These are phyloP conservation scores for Limnephilus lunatus DNA, from an alignment of 2,888 invertebrate genomes.

Conservation along the genomic window DNA sequence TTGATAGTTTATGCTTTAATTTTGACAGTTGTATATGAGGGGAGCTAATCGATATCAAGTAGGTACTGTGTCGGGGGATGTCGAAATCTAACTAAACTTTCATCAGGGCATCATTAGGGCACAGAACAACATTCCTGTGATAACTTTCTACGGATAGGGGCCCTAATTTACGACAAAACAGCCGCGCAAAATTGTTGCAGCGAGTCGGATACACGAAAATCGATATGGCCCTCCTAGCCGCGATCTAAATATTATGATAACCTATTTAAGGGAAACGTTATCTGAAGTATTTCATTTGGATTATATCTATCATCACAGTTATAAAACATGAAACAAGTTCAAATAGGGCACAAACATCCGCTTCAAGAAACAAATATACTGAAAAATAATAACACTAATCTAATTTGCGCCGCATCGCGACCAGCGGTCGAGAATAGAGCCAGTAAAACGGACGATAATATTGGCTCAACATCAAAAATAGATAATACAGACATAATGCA, in stretches of 20 bases:
- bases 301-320: background rate
- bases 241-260: constrained; percentile 41
- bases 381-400: constrained; percentile 25
- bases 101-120: background rate
- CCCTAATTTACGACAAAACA: background rate
- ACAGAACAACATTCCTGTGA: background rate
- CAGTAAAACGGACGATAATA: background rate
- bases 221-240: constrained; percentile 6
- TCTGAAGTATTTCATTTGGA: background rate
- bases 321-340: constrained; percentile 11
- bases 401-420: constrained; percentile 38
- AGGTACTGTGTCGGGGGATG: background rate
- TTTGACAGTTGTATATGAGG: background rate
- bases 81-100: background rate
- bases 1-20: background rate
- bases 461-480: constrained; percentile 28
- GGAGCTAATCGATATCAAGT: background rate
- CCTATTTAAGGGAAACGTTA: constrained; percentile 20
- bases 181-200: background rate
- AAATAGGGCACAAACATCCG: constrained; percentile 27
- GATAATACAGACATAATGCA: constrained; percentile 23
- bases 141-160: constrained; percentile 9
- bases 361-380: background rate
- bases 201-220: constrained; percentile 5
- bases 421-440: background rate